Base-by-base conservation (phyloP, 1,140 invertebrate genomes). In the Diabrotica virgifera region DNA sequence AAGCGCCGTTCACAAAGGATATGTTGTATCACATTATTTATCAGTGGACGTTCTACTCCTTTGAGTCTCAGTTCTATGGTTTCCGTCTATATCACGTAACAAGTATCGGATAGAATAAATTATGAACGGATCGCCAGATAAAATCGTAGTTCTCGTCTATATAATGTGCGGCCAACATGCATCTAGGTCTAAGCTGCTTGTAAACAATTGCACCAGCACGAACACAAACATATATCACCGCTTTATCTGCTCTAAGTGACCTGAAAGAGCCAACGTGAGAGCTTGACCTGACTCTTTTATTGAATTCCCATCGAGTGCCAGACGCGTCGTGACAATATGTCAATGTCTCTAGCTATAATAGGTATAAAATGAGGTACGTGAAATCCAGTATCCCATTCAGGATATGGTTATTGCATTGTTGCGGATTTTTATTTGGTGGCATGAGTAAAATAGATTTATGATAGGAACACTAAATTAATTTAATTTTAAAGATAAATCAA, bases 191-290 rank as follows among this genome's bases (percentile, higher is more conserved):
- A 38, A 38, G 37, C 56, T 36, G 37, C 46, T 62, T 66, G 60
- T 66, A 66, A 60, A 67, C 66, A 67, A 64, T 67, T 59, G 62
- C 56, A 64, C 55, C 58, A 38, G 65, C 66, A 60, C 61, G 66
- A 67, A 67, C 66, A 67, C 55, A 51, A 59, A 24, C 62, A 67
- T 67, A 63, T 62, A 67, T 63, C 62, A 63, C 40, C 55, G 50
- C 62, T 67, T 63, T 63, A 67, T 63, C 66, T 63, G 36, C 57
- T 57, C 24, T 46, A 10, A 56, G 61, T 59, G 66, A 63, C 62
- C 55, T 52, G 52, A 67, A 63, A 67, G 62, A 67, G 57, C 59
- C 36, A 36, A 56, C 40, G 52, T 57, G 37, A 37, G 62, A 67
- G 55, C 62, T 60, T 63, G 62, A 59, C 61, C 65, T 57, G 56